Percentiles rank a stretch among this genome's conserved stretches.
Evolutionary conservation across 2,113 vertebrate genomes (phyloP).

Genomic region (Phylloscopus trochiloides): DNA sequence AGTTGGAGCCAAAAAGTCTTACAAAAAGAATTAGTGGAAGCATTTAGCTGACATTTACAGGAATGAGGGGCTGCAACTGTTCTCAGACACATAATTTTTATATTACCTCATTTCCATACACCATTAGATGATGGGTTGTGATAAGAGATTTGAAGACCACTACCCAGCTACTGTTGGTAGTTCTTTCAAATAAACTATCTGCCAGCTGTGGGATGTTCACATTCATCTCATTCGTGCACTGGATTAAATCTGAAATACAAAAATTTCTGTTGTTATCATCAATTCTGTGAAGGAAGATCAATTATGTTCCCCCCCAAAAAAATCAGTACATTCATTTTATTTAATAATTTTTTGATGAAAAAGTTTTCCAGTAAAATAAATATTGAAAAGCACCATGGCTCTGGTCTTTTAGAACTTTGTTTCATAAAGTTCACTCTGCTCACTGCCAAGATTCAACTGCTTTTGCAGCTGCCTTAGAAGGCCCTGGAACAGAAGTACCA

Average conservation of each 20-base stretch:
- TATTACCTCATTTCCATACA: conserved; percentile 96
- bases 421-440: neutral
- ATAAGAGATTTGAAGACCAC: conserved; percentile 99
- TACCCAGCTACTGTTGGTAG: conserved; percentile 97
- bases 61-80: neutral
- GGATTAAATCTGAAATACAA: conserved; percentile 87
- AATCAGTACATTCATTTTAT: neutral
- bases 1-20: neutral
- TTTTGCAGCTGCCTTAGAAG: neutral
- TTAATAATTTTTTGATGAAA: neutral
- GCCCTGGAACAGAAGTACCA: neutral
- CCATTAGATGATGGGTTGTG: conserved; percentile 98
- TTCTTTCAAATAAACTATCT: conserved; percentile 96
- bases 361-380: neutral
- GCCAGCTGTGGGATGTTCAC: conserved; percentile 97
- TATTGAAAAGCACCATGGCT: neutral
- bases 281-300: neutral
- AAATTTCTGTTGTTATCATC: neutral
- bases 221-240: conserved; percentile 96
- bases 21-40: neutral
- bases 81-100: neutral
- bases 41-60: neutral
- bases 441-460: neutral
- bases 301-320: neutral
- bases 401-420: neutral